Percentiles rank a stretch among this genome's conserved stretches.
Evolutionary conservation across 2,113 vertebrate genomes (phyloP).

Genomic region (Cynopterus brachyotis): DNA sequence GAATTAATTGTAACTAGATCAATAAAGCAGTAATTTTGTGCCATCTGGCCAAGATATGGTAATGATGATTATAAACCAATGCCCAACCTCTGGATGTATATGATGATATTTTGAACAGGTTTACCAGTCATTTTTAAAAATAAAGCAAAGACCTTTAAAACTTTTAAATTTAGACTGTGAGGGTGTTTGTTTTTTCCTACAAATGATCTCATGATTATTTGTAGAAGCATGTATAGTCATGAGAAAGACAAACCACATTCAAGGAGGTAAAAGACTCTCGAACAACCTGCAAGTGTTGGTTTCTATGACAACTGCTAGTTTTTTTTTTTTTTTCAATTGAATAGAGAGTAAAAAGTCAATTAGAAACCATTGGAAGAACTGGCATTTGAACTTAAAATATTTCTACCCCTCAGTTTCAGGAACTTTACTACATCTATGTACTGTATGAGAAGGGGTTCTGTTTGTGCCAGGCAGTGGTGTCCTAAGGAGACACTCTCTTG

Average conservation of each 20-base stretch:
- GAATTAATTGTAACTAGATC: neutral
- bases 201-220: slow-evolving; percentile 4
- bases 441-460: no score
- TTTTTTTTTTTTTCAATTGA: neutral
- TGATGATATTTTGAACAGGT: neutral
- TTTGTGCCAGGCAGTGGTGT: neutral
- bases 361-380: slow-evolving; percentile 34
- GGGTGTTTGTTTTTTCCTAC: neutral
- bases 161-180: neutral
- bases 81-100: neutral
- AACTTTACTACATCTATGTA: neutral
- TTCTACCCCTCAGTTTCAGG: neutral
- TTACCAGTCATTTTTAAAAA: neutral
- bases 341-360: slow-evolving; percentile 49
- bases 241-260: neutral
- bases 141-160: neutral
- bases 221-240: neutral
- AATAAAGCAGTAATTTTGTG: neutral
- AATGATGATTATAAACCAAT: neutral
- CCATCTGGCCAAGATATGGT: neutral
- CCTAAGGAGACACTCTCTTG: neutral
- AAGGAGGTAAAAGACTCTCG: slow-evolving; percentile 26
- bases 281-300: neutral
- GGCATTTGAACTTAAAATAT: neutral
- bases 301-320: slow-evolving; percentile 32